A percentile compares a stretch with the other conserved stretches of the same genome.
These are phyloP conservation scores for Xylocampa areola DNA, from an alignment of 2,888 invertebrate species.

Conservation along the genomic window DNA sequence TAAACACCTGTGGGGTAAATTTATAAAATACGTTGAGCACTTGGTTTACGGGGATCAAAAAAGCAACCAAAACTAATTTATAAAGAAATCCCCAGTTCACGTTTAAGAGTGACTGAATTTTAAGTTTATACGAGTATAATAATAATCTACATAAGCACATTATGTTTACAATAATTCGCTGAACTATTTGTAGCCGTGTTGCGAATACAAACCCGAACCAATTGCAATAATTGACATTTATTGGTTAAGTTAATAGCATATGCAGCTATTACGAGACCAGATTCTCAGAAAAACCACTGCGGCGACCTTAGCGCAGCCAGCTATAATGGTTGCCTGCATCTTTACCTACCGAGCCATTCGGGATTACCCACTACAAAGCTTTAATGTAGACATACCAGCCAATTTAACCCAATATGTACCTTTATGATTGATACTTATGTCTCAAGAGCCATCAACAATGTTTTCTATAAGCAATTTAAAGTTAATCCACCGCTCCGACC, in stretches of 20 bases:
- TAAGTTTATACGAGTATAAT: slow-evolving; percentile 34
- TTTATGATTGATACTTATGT: slow-evolving; percentile 44
- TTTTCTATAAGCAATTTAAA: slow-evolving; percentile 51
- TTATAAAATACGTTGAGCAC: no score
- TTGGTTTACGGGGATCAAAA: no score
- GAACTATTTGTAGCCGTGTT: slow-evolving; percentile 50
- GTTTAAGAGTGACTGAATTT: slow-evolving; percentile 17
- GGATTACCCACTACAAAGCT: slow-evolving; percentile 51
- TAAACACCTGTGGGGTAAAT: no score
- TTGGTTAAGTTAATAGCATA: slow-evolving; percentile 67
- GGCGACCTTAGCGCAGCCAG: slow-evolving; percentile 59
- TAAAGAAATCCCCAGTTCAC: slow-evolving; percentile 9
- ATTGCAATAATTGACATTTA: slow-evolving; percentile 67
- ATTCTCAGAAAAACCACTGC: slow-evolving; percentile 68
- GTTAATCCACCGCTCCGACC: slow-evolving; percentile 41
- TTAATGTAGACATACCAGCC: slow-evolving; percentile 22
- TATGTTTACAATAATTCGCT: slow-evolving; percentile 38
- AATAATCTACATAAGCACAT: slow-evolving; percentile 21
- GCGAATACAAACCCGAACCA: slow-evolving; percentile 57
- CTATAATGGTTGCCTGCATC: slow-evolving; percentile 50
- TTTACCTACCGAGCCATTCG: slow-evolving; percentile 28
- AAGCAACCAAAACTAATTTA: slow-evolving; percentile 10
- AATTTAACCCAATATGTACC: slow-evolving; percentile 47
- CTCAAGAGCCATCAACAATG: slow-evolving; percentile 33
- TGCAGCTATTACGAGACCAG: slow-evolving; percentile 61